phyloP scores from a whole-genome alignment of 2,113 vertebrate genomes.

The Ictidomys tridecemlineatus region DNA sequence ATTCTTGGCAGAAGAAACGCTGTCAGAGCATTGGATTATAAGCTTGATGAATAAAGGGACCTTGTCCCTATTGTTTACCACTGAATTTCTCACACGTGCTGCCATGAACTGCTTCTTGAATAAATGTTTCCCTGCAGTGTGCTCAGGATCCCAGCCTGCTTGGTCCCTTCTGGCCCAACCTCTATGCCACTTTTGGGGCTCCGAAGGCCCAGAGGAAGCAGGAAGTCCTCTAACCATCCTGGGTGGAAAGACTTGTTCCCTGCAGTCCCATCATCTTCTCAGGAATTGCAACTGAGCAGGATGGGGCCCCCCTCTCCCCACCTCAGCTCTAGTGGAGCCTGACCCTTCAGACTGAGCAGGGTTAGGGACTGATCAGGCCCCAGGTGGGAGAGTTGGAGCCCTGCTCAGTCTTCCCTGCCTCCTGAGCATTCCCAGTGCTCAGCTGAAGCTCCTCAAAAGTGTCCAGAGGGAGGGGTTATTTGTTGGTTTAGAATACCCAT shows the following conservation, averaged over 20 bases:
- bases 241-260: background rate
- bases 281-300: background rate
- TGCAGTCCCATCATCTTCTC: background rate
- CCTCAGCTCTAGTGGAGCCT: too few relatives aligned
- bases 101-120: background rate
- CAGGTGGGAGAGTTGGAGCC: too few relatives aligned
- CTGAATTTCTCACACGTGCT: background rate
- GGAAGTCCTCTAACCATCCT: background rate
- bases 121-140: background rate
- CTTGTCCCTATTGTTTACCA: background rate
- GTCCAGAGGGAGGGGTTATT: background rate
- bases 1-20: background rate
- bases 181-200: background rate
- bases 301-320: background rate
- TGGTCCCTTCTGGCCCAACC: background rate
- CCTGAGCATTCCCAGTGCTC: background rate
- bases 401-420: too few relatives aligned
- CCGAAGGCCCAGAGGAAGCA: too few relatives aligned
- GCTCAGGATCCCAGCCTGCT: background rate
- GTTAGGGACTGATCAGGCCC: too few relatives aligned
- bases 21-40: background rate
- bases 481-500: background rate
- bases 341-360: too few relatives aligned
- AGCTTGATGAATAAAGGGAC: background rate
- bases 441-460: background rate